These are phyloP conservation scores for Chouioia cunea DNA, from an alignment of 2,888 invertebrate genomes.

Conservation along the genomic window DNA sequence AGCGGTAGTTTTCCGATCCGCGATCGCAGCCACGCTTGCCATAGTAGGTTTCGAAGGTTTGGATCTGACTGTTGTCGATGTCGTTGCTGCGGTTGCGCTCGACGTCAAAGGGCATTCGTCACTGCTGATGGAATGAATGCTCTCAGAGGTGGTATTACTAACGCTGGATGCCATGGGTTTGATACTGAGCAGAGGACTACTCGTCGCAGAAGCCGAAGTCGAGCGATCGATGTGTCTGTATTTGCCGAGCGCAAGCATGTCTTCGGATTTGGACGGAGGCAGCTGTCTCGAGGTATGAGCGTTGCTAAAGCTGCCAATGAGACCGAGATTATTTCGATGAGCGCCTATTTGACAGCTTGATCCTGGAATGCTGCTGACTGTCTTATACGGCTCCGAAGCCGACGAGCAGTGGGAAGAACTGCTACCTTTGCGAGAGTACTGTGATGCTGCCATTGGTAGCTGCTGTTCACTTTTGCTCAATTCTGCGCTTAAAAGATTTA, in stretches of 20 bases:
- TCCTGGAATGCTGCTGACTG: constrained; percentile 52
- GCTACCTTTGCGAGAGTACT: constrained; percentile 60
- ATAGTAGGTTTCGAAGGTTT: constrained; percentile 58
- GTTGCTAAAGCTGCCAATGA: constrained; percentile 49
- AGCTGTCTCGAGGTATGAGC: no score
- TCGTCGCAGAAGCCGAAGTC: constrained; percentile 73
- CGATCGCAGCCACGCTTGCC: constrained; percentile 65
- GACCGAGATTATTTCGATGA: no score
- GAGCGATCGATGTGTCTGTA: constrained; percentile 70
- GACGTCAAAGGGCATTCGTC: constrained; percentile 55
- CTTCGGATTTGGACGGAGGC: constrained; percentile 85
- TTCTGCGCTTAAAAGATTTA: constrained; percentile 73
- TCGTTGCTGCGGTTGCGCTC: background rate
- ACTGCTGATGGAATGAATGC: constrained; percentile 74
- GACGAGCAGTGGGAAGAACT: constrained; percentile 61
- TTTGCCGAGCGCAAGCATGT: constrained; percentile 73
- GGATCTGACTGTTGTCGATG: constrained; percentile 24
- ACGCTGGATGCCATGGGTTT: constrained; percentile 67
- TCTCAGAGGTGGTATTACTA: constrained; percentile 69
- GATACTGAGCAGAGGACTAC: constrained; percentile 78
- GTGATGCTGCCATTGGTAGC: constrained; percentile 63
- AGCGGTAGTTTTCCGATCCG: constrained; percentile 47
- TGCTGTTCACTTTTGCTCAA: constrained; percentile 89
- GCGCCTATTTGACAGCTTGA: constrained; percentile 49
- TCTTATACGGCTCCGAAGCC: constrained; percentile 57